Evolutionary conservation across 1,140 invertebrate species (phyloP), one percentile per base, ranked within the genome.

Genomic region (Cydia pomonella): DNA sequence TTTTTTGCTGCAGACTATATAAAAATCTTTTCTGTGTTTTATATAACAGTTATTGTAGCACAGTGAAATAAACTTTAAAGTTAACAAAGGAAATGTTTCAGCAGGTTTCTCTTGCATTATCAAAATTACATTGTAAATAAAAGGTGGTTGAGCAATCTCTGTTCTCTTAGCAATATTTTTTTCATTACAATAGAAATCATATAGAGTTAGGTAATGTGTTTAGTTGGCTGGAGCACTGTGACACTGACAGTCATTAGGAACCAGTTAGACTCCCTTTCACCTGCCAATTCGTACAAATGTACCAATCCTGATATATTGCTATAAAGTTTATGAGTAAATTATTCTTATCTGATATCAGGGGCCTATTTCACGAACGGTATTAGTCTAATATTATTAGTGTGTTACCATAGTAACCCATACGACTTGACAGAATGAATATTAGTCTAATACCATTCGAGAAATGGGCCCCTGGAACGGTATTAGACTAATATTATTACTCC

Each of bases 231-330:
- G 64, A 13, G 27, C 13, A 25, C 47, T 33, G 16, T 69, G 16
- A 33, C 64, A 69, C 3, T 69, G 33, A 69, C 64, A 41, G 29
- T 69, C 27, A 69, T 69, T 69, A 69, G 64, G 64, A 69, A 69
- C 64, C 64, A 33, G 64, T 69, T 38, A 59, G 53, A 59, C 64
- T 38, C 64, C 64, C 64, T 69, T 69, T 69, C 64, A 69, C 64
- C 10, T 33, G n/a, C 29, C 33, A 38, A 41, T 69, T 69, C 21
- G n/a, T 69, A 63, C 62, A 63, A 64, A 29, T 64, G 62, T 64
- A 64, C n/a, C 47, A 50, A 50, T 50, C 4, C 44, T 7, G 13
- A 9, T 16, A 47, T 18, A n/a, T 50, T 50, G n/a, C 6, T n/a
- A 50, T 18, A 50, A 50, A 50, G 13, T 50, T 18, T 50, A 50